Base-by-base conservation (phyloP, 2,113 vertebrate species). In the Grammomys dolichurus region DNA sequence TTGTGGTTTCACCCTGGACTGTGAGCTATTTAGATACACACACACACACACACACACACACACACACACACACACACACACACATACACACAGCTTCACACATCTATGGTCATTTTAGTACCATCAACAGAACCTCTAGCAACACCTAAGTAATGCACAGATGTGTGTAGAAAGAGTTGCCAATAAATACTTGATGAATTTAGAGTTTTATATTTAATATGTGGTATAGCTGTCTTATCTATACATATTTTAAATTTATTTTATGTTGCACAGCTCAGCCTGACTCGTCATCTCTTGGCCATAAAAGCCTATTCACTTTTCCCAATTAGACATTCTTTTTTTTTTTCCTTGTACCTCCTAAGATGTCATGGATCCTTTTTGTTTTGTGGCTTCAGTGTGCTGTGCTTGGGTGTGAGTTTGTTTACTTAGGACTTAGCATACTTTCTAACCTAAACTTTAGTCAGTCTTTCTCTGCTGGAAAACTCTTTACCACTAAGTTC, bases 231-330 rank as follows among this genome's bases (percentile, higher is more conserved):
- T 76, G 1, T 58, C 20, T 86, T 90, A 73, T 67, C 70, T 3
- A 51, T 51, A 67, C 76, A 69, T 63, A 60, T 94, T 72, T 87
- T 76, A 86, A 85, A 28, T 95, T 51, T 92, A 20, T 46, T 78
- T 87, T 60, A 54, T 90, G 48, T 63, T 56, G 56, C 80, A 7
- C 24, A 84, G 36, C 40, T 95, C 48, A 88, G 9, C 5, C 60
- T 95, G 40, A 78, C 13, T 36, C 9, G 48, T 28, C 33, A 77
- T 82, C 51, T 77, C 31, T 78, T 87, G 26, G 6, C 5, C 22
- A 81, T 33, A 91, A 31, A 93, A 76, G 6, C 7, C 17, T 43
- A 31, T 24, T 96, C 86, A 11, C 19, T 95, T 7, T 65, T 87
- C 19, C 48, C 67, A 43, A n/a, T n/a, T 67, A 56, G 33, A 67